Evolutionary conservation across 2,797 vertebrate species (phyloP).

Genomic region (Aulostomus chinensis): DNA sequence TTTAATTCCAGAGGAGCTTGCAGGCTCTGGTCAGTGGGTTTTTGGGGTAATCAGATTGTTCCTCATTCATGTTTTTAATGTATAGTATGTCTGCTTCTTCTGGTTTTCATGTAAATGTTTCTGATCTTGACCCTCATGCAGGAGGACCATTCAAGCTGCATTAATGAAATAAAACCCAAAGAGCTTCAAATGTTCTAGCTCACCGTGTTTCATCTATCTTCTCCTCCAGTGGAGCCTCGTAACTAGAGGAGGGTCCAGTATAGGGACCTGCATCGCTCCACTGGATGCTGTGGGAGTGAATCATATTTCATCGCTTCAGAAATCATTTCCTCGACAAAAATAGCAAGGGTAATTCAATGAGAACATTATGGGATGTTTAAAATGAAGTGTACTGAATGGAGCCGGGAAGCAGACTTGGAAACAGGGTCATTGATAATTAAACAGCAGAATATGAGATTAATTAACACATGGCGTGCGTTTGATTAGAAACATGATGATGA

Average conservation of each 20-base stretch:
- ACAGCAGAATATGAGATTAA: conserved; percentile 67
- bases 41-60: too few relatives aligned
- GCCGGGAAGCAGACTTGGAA: conserved; percentile 39
- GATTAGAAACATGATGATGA: conserved; percentile 73
- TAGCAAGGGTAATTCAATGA: conserved; percentile 55
- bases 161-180: not conserved
- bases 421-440: conserved; percentile 75
- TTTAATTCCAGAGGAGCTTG: too few relatives aligned
- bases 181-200: not conserved
- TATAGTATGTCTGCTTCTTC: too few relatives aligned
- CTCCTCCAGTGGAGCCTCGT: too few relatives aligned
- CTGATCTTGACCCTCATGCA: too few relatives aligned
- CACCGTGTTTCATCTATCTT: too few relatives aligned
- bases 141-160: not conserved
- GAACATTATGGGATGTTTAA: conserved; percentile 52
- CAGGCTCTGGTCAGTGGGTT: too few relatives aligned
- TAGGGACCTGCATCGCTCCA: conserved; percentile 7
- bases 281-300: conserved; percentile 39
- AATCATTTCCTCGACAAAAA: conserved; percentile 60
- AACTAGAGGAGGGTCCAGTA: too few relatives aligned
- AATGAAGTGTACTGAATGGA: conserved; percentile 43
- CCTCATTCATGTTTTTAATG: too few relatives aligned
- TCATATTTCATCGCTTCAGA: conserved; percentile 34
- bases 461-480: conserved; percentile 70
- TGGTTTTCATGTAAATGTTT: not conserved